Evolutionary conservation across 2,113 vertebrate genomes (phyloP).

Genomic region (Phalacrocorax carbo): DNA sequence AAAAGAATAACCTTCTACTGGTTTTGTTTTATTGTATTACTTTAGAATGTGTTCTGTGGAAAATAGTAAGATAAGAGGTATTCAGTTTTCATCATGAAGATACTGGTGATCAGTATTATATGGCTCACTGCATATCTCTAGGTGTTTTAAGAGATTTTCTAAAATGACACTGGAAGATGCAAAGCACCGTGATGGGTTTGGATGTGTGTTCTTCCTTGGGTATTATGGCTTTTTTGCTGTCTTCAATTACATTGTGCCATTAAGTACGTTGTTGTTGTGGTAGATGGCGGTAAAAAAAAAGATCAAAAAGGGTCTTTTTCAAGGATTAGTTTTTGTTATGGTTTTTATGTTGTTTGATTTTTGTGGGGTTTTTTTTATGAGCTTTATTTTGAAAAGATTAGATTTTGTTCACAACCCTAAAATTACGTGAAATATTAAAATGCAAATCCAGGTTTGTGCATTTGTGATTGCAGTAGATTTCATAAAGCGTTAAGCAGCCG

Average conservation of each 20-base stretch:
- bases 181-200: background rate
- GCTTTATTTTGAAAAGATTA: background rate
- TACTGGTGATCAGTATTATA: rapidly evolving
- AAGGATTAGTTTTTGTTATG: background rate
- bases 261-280: background rate
- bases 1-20: background rate
- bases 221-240: background rate
- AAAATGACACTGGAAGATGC: background rate
- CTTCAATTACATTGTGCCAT: background rate
- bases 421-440: constrained; percentile 2
- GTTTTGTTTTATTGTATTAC: background rate
- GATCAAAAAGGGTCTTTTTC: background rate
- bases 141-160: background rate
- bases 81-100: background rate
- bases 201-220: background rate
- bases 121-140: background rate
- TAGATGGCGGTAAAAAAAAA: background rate
- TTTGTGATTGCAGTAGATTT: background rate
- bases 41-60: background rate
- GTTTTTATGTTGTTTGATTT: background rate
- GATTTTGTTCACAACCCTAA: background rate
- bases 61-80: background rate
- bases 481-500: background rate
- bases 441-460: background rate
- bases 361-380: background rate